phyloP scores from a whole-genome alignment of 2,888 invertebrate species.

The Zygogramma bicolorata region DNA sequence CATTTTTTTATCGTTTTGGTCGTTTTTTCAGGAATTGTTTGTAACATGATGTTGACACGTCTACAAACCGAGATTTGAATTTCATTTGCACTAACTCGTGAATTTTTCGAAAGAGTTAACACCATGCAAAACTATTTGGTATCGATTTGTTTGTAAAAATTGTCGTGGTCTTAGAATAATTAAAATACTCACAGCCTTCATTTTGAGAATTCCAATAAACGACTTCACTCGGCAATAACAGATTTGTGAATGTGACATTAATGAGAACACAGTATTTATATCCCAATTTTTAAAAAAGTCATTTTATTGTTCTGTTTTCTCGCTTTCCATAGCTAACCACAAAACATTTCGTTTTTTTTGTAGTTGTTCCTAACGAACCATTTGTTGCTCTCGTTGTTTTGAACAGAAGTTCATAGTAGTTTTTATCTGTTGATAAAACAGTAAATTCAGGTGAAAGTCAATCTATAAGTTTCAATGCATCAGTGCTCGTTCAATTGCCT shows the following conservation, averaged over 20 bases:
- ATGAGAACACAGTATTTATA: slow-evolving; percentile 22
- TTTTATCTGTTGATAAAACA: neutral
- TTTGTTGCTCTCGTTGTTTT: neutral
- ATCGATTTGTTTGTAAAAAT: no score
- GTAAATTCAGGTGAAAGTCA: neutral
- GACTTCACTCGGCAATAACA: neutral
- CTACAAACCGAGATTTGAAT: no score
- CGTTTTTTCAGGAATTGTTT: no score
- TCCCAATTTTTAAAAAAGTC: slow-evolving; percentile 11
- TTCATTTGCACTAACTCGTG: no score
- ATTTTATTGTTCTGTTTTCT: slow-evolving; percentile 9
- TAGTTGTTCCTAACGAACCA: slow-evolving; percentile 7
- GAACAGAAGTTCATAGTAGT: neutral
- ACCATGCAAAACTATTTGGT: no score
- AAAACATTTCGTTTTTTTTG: slow-evolving; percentile 16
- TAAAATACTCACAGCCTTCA: neutral
- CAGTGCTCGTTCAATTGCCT: neutral
- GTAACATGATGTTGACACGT: no score
- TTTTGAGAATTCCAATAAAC: neutral
- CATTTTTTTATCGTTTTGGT: no score
- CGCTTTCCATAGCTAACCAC: slow-evolving; percentile 24
- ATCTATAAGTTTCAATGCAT: neutral
- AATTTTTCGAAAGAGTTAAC: no score
- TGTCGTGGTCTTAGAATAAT: no score
- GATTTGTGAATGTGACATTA: slow-evolving; percentile 3